phyloP scores from a whole-genome alignment of 2,888 invertebrate genomes.

The Dorcus hopei region DNA sequence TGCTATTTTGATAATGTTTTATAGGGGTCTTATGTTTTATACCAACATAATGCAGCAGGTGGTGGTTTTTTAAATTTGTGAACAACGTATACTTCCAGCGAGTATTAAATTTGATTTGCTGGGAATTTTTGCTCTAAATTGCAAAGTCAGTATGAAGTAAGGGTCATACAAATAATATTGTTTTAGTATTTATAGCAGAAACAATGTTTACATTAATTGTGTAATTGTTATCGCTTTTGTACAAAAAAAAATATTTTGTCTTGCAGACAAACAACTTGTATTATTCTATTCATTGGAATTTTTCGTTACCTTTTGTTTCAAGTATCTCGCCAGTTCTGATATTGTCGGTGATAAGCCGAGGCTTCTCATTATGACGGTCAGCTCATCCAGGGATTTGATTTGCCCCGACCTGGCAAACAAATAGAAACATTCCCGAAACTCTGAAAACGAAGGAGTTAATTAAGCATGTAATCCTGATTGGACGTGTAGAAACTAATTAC shows the following conservation, averaged over 20 bases:
- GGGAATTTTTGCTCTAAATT: too few species aligned
- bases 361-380: constrained; percentile 92
- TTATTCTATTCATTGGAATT: background rate
- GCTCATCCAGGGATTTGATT: constrained; percentile 83
- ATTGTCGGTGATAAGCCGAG: constrained; percentile 92
- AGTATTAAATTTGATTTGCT: too few species aligned
- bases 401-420: constrained; percentile 87
- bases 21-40: too few species aligned
- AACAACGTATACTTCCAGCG: too few species aligned
- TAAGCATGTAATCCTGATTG: constrained; percentile 1
- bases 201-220: too few species aligned
- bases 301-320: constrained; percentile 58
- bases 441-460: constrained; percentile 53
- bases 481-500: constrained; percentile 25
- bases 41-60: too few species aligned
- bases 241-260: background rate
- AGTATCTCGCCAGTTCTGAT: constrained; percentile 80
- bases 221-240: background rate
- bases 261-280: background rate
- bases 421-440: constrained; percentile 95
- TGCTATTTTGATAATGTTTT: too few species aligned
- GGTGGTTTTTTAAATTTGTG: too few species aligned
- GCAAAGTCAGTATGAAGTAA: too few species aligned
- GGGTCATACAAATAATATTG: too few species aligned
- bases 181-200: too few species aligned